Conservation (phyloP, 2,888 invertebrate genomes). For the Trissoscelio sp. region DNA sequence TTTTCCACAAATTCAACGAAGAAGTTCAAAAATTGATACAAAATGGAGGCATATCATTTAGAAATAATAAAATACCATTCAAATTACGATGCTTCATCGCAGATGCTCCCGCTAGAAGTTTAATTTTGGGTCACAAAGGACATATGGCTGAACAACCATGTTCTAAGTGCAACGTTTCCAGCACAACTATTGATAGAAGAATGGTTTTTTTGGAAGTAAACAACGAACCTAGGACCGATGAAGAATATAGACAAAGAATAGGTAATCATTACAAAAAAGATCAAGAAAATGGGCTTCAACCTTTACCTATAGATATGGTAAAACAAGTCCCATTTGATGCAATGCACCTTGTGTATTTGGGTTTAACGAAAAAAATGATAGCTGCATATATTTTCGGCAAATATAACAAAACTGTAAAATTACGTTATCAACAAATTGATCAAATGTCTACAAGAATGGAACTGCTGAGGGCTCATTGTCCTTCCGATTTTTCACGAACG, state of each 20-base stretch:
- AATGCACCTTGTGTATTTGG: constrained; percentile 67
- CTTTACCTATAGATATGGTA: constrained; percentile 61
- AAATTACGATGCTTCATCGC: constrained; percentile 45
- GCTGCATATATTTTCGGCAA: constrained; percentile 58
- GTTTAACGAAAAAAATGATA: constrained; percentile 60
- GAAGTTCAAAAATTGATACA: not conserved
- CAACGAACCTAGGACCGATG: constrained; percentile 8
- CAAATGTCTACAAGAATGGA: constrained; percentile 41
- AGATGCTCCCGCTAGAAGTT: constrained; percentile 46
- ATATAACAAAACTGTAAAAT: constrained; percentile 38
- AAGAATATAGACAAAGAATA: constrained; percentile 31
- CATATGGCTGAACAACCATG: constrained; percentile 35
- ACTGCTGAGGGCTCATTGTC: constrained; percentile 56
- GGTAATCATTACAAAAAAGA: constrained; percentile 57
- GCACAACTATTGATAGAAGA: constrained; percentile 5
- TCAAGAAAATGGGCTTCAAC: constrained; percentile 38
- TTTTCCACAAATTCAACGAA: not conserved
- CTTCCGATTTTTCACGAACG: constrained; percentile 71
- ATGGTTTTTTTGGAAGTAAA: constrained; percentile 14
- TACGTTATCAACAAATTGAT: constrained; percentile 17
- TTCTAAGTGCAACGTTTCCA: constrained; percentile 32
- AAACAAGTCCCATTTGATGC: constrained; percentile 65
- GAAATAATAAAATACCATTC: constrained; percentile 7
- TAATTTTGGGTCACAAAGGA: constrained; percentile 43
- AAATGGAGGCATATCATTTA: constrained; percentile 12